phyloP scores from a whole-genome alignment of 2,797 vertebrate genomes.

The Adrianichthys oophorus region DNA sequence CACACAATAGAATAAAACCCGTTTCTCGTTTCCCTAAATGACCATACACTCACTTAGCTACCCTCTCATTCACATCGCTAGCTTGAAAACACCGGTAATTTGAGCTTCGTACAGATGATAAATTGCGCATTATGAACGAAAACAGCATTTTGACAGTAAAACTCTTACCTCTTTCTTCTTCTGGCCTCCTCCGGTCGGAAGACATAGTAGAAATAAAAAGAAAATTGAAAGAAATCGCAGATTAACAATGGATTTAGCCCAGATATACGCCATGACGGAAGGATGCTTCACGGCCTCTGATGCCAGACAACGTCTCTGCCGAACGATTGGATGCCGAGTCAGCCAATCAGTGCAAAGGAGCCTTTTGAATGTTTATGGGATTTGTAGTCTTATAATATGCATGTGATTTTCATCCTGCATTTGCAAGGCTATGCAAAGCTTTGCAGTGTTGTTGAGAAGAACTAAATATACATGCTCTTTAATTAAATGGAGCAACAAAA shows the following conservation, averaged over 20 bases:
- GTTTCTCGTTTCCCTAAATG: too few relatives aligned
- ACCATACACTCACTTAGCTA: too few relatives aligned
- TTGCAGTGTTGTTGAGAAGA: too few relatives aligned
- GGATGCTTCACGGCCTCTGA: constrained; percentile 62
- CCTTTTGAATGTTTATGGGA: constrained; percentile 45
- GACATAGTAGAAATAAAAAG: constrained; percentile 68
- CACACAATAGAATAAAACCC: too few relatives aligned
- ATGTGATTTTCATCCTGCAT: background rate
- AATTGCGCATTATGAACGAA: background rate
- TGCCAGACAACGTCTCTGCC: constrained; percentile 50
- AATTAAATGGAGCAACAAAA: too few relatives aligned
- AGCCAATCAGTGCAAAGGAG: constrained; percentile 58
- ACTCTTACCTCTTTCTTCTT: constrained; percentile 83
- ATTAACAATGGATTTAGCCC: constrained; percentile 44
- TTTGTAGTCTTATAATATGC: constrained; percentile 60
- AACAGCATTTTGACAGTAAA: background rate
- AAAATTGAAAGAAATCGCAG: constrained; percentile 55
- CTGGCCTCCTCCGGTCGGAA: constrained; percentile 77
- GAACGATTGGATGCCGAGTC: constrained; percentile 55
- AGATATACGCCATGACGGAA: constrained; percentile 75
- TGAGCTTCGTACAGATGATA: background rate
- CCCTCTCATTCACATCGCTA: background rate
- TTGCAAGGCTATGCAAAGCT: background rate
- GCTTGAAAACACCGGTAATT: constrained; percentile 26
- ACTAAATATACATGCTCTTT: too few relatives aligned